Conservation (phyloP, 2,113 vertebrate genomes). For the Furnarius figulus region DNA sequence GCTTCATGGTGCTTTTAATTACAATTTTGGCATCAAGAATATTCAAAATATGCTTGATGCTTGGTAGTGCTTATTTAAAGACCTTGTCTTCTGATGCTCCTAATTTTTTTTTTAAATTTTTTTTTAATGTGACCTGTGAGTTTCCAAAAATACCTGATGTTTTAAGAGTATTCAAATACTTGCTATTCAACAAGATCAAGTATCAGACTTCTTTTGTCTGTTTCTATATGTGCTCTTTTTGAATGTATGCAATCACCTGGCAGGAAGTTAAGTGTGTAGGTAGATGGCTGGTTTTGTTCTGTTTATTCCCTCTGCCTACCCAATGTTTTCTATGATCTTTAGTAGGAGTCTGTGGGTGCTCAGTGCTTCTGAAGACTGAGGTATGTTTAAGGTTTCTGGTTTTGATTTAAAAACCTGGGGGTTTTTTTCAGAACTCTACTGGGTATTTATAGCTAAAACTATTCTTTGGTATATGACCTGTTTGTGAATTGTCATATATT, state of each 20-base stretch:
- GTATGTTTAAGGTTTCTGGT: constrained; percentile 52
- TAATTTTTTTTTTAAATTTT: neutral
- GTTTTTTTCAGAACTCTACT: neutral
- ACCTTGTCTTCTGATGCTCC: neutral
- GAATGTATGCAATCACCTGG: neutral
- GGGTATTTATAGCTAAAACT: neutral
- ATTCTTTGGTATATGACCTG: neutral
- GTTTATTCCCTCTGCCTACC: constrained; percentile 52
- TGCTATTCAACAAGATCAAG: neutral
- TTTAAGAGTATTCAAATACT: neutral
- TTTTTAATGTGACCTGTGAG: neutral
- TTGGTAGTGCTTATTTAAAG: neutral
- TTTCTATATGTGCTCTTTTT: neutral
- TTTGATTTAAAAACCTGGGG: neutral
- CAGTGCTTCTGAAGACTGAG: constrained; percentile 59
- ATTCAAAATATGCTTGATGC: neutral
- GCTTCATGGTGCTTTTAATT: neutral
- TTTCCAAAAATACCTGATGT: neutral
- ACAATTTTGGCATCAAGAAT: neutral
- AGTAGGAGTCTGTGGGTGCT: constrained; percentile 58
- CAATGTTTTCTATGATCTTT: constrained; percentile 58
- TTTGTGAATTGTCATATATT: neutral
- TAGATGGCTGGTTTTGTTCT: constrained; percentile 30
- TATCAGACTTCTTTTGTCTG: neutral
- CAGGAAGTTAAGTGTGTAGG: neutral